Percentiles rank a stretch among this genome's conserved stretches.
These are phyloP conservation scores for Macaca mulatta DNA, from an alignment of 2,113 vertebrate genomes.

Conservation along the genomic window DNA sequence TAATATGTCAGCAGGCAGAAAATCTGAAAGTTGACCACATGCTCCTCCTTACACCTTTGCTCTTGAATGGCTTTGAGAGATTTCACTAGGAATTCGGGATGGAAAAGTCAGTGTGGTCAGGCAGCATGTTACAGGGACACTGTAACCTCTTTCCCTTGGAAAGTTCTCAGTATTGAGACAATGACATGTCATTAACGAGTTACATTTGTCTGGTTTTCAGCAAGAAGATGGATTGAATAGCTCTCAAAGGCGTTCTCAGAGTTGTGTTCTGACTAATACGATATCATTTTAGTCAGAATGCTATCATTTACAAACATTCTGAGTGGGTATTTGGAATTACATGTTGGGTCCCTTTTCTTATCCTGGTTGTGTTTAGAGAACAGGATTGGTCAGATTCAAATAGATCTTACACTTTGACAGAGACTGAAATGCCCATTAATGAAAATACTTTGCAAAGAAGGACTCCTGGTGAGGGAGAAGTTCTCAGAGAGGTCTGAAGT, in stretches of 20 bases:
- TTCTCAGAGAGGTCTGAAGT: background rate
- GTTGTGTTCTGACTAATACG: background rate
- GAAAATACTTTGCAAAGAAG: accelerated
- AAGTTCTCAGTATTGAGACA: background rate
- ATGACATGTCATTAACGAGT: background rate
- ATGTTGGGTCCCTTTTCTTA: background rate
- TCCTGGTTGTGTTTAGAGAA: background rate
- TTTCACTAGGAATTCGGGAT: accelerated
- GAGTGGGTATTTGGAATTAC: background rate
- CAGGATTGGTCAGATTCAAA: accelerated
- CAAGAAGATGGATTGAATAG: background rate
- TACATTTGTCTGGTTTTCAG: background rate
- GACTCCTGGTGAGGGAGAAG: accelerated
- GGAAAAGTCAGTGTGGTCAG: background rate
- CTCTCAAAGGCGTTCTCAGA: too few relatives aligned
- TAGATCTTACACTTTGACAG: accelerated
- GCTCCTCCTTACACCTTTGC: background rate
- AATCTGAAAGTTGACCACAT: background rate
- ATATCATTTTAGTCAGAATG: background rate
- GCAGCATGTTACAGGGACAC: accelerated
- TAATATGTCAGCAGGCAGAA: background rate
- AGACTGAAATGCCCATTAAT: too few relatives aligned
- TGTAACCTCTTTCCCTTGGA: background rate
- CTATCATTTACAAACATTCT: background rate
- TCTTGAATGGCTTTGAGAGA: background rate